Evolutionary conservation across 1,140 invertebrate genomes (phyloP).

Genomic region (Zaprionus davidi): DNA sequence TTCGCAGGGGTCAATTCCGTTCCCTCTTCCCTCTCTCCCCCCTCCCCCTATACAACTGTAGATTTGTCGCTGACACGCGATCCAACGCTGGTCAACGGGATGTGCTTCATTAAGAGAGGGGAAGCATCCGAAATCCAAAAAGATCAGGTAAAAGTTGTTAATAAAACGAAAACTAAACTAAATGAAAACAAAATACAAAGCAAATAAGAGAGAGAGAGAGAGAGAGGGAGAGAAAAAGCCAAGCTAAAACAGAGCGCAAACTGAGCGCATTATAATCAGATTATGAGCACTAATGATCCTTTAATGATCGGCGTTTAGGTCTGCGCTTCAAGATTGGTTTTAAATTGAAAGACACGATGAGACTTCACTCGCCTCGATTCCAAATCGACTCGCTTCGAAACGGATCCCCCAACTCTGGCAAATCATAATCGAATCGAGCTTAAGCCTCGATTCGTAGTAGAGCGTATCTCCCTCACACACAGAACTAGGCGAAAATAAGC

Average conservation of each 20-base stretch:
- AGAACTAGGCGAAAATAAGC: background rate
- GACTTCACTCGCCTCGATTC: constrained; percentile 61
- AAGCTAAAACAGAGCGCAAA: constrained; percentile 72
- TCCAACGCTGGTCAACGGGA: constrained; percentile 59
- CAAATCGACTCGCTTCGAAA: constrained; percentile 3
- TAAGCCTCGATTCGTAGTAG: constrained; percentile 37
- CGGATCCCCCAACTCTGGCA: background rate
- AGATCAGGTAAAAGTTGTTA: constrained; percentile 79
- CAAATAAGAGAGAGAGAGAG: constrained; percentile 5
- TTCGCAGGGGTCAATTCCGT: constrained; percentile 36
- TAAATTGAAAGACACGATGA: constrained; percentile 66
- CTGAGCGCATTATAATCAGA: constrained; percentile 83
- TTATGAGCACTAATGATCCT: constrained; percentile 83
- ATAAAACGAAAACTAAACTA: constrained; percentile 73
- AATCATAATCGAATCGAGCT: constrained; percentile 64
- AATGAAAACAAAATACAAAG: constrained; percentile 40
- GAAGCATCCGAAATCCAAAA: constrained; percentile 41
- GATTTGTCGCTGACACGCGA: constrained; percentile 80
- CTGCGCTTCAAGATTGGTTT: constrained; percentile 65
- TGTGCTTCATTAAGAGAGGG: constrained; percentile 72
- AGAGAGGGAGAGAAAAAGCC: constrained; percentile 1
- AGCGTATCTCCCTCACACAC: constrained; percentile 51
- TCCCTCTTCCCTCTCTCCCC: background rate
- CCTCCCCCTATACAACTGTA: constrained; percentile 9
- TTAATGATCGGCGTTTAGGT: constrained; percentile 83